Percentiles rank a stretch among this genome's conserved stretches.
Conservation (phyloP, 2,797 vertebrate genomes). For the Peromyscus eremicus region DNA sequence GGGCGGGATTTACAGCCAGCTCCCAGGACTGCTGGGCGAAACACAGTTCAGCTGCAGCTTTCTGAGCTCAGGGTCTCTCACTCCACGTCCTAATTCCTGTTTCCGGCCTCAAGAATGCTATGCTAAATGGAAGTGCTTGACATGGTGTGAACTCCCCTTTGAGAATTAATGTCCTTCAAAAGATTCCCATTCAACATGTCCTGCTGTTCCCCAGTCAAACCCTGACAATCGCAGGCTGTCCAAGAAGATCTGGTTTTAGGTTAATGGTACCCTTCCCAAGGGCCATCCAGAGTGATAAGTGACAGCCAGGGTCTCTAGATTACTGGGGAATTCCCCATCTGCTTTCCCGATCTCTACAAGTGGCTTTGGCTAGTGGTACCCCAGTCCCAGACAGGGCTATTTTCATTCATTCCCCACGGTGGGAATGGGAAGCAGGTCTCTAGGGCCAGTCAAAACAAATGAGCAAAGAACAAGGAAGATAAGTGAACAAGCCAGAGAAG, state of each 20-base stretch:
- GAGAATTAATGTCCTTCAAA: neutral
- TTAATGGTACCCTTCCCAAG: fast-evolving
- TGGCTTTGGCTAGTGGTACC: neutral
- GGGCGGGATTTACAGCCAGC: neutral
- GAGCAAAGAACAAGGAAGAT: neutral
- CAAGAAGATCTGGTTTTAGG: neutral
- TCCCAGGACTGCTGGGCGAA: neutral
- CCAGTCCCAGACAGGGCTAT: too few species aligned
- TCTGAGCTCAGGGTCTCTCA: neutral
- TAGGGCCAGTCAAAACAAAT: neutral
- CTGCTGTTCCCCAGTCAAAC: neutral
- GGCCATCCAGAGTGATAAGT: too few species aligned
- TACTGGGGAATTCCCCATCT: neutral
- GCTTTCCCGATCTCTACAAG: neutral
- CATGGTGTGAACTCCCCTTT: neutral
- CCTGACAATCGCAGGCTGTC: neutral
- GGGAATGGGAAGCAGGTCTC: neutral
- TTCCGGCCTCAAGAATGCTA: neutral
- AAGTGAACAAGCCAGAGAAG: neutral
- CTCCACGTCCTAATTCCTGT: neutral
- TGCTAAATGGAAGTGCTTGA: neutral
- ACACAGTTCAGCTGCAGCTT: neutral
- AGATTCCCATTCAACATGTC: neutral
- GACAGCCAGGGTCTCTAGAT: neutral
- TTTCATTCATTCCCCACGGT: neutral